Evolutionary conservation across 2,797 vertebrate genomes (phyloP).

Genomic region (Macrochelys suwanniensis): DNA sequence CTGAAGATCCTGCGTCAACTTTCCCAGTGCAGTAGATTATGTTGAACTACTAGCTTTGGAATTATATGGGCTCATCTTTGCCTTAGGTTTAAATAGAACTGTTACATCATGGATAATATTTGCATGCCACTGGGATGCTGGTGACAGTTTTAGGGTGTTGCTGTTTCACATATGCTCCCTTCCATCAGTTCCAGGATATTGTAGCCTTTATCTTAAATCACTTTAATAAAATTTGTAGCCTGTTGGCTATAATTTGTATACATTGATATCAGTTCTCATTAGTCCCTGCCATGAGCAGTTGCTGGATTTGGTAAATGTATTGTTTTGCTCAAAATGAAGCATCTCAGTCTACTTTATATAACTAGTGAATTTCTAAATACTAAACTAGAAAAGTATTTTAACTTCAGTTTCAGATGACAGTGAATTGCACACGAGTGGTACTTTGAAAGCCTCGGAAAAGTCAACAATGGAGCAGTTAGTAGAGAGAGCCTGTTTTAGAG

Average conservation of each 20-base stretch:
- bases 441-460: slow-evolving; percentile 94
- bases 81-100: not conserved
- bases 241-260: not conserved
- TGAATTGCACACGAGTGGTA: slow-evolving; percentile 91
- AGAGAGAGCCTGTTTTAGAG: slow-evolving; percentile 96
- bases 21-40: not conserved
- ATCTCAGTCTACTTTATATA: not conserved
- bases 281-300: not conserved
- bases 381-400: not conserved
- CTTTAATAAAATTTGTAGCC: not conserved
- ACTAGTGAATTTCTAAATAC: not conserved
- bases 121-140: not conserved
- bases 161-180: not conserved
- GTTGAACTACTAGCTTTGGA: not conserved
- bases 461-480: slow-evolving; percentile 99
- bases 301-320: not conserved
- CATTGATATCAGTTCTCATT: not conserved
- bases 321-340: not conserved
- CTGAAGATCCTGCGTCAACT: not conserved
- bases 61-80: not conserved
- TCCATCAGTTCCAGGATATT: not conserved
- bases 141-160: not conserved
- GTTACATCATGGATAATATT: not conserved
- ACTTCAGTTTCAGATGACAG: slow-evolving; percentile 95
- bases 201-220: not conserved